phyloP scores from a whole-genome alignment of 92 coral and sea anemone genomes.

The Desmophyllum pertusum region DNA sequence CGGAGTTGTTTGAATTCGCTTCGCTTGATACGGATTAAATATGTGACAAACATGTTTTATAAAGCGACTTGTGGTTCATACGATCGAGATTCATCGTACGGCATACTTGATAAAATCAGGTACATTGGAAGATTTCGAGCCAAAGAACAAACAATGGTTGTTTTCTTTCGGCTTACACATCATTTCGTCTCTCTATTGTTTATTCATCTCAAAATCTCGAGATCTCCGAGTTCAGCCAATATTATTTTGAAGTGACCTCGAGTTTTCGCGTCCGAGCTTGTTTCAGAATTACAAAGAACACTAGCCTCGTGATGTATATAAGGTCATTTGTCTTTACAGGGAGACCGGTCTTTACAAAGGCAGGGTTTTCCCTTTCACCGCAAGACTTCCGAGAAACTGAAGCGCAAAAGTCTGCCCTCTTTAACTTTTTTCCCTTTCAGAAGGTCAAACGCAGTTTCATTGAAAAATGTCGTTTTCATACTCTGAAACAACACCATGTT shows the following conservation, averaged over 20 bases:
- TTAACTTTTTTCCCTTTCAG: background rate
- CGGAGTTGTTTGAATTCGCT: background rate
- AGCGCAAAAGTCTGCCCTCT: background rate
- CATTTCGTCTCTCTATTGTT: conserved; percentile 37
- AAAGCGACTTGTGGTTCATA: background rate
- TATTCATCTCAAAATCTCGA: conserved; percentile 28
- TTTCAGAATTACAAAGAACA: background rate
- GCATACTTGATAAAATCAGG: background rate
- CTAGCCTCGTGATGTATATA: background rate
- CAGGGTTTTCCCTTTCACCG: background rate
- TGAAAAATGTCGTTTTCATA: background rate
- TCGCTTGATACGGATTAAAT: conserved; percentile 4
- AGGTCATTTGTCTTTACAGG: background rate
- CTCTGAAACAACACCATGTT: background rate
- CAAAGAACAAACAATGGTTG: conserved; percentile 33
- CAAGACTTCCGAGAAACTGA: conserved; percentile 7
- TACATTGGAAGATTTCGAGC: conserved; percentile 18
- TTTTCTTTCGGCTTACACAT: conserved; percentile 45
- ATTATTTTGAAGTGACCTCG: conserved; percentile 25
- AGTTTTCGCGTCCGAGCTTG: conserved; percentile 23
- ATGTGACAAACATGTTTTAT: background rate
- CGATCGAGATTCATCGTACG: background rate
- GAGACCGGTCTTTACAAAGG: background rate
- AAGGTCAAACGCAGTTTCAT: background rate
- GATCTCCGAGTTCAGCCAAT: conserved; percentile 30